phyloP scores from a whole-genome alignment of 2,888 invertebrate genomes.

The Lutraria lutraria region DNA sequence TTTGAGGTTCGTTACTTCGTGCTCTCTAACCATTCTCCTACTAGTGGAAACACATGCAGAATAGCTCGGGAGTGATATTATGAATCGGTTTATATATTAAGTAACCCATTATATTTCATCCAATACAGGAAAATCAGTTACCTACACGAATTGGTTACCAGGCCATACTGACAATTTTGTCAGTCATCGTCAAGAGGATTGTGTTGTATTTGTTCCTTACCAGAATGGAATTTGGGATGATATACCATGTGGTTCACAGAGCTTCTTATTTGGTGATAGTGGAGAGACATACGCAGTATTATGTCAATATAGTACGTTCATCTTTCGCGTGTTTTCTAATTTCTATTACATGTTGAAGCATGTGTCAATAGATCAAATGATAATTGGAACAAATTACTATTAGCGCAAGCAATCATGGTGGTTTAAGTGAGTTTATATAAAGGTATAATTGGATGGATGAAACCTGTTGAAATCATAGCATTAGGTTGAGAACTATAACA shows the following conservation, averaged over 20 bases:
- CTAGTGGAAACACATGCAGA: no score
- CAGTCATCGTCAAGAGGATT: constrained; percentile 52
- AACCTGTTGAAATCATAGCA: no score
- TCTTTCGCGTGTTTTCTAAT: neutral
- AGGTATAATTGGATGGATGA: no score
- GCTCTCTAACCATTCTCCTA: no score
- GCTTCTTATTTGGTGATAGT: neutral
- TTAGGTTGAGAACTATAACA: no score
- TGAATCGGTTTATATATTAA: neutral
- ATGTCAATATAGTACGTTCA: constrained; percentile 55
- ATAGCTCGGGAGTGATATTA: no score
- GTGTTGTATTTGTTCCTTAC: constrained; percentile 61
- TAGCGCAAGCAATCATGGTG: no score
- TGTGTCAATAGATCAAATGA: neutral
- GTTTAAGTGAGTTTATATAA: no score
- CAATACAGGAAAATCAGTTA: constrained; percentile 17
- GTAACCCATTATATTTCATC: neutral
- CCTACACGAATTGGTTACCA: constrained; percentile 61
- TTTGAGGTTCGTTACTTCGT: no score
- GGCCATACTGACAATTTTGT: constrained; percentile 54
- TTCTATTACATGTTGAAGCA: neutral
- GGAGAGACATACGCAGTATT: constrained; percentile 42
- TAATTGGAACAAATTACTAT: no score
- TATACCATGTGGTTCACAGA: constrained; percentile 54
- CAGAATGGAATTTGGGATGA: constrained; percentile 65